Evolutionary conservation across 2,113 vertebrate species (phyloP), one percentile per base, ranked within the genome.

Genomic region (Polypterus bichir): DNA sequence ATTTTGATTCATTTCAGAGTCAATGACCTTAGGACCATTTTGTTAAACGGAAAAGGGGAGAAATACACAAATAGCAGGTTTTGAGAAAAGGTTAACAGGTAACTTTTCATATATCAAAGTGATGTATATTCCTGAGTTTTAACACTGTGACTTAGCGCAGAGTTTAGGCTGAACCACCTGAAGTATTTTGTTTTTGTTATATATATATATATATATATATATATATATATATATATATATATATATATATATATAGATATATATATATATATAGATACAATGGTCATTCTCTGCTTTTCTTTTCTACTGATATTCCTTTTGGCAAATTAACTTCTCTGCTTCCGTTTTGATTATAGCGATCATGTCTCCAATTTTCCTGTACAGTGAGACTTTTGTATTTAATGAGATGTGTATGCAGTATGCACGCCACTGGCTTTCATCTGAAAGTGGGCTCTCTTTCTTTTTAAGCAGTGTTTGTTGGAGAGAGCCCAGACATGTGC

Each of bases 61-160:
- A n/a, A n/a, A n/a, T n/a, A n/a, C n/a, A n/a, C n/a, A n/a, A n/a
- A n/a, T n/a, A n/a, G n/a, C n/a, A n/a, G n/a, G n/a, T n/a, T n/a
- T n/a, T n/a, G n/a, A n/a, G n/a, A n/a, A n/a, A n/a, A n/a, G n/a
- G n/a, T n/a, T n/a, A n/a, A n/a, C n/a, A n/a, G n/a, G n/a, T n/a
- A n/a, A n/a, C n/a, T 80, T 81, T 83, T 81, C 74, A 76, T 75
- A 70, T 73, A 68, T 65, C 77, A 69, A 74, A 83, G 77, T 68
- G n/a, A n/a, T n/a, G n/a, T n/a, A 79, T 74, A 78, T 78, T 81
- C 79, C 86, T 82, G 83, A 82, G 80, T 82, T 88, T 87, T 86
- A 88, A 86, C 86, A 89, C 87, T 90, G 87, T 90, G 87, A 88
- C 73, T 71, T 77, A 70, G 71, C 75, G 68, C 78, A 74, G 74